phyloP scores from a whole-genome alignment of 2,113 vertebrate genomes.

The Nerophis lumbriciformis region DNA sequence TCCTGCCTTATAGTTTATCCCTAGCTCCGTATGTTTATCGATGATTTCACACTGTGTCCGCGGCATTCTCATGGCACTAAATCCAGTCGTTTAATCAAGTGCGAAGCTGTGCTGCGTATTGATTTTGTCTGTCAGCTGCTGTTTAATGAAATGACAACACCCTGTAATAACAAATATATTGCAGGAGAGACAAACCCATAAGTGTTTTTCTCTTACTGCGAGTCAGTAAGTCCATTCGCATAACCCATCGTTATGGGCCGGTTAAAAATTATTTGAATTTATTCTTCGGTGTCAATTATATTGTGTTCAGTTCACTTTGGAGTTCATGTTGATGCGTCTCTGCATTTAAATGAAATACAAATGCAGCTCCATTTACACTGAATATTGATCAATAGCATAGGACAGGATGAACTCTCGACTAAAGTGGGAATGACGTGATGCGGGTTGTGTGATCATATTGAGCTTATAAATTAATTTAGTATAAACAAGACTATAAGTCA shows the following conservation, averaged over 20 bases:
- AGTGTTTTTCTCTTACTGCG: constrained; percentile 11
- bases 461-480: too few species aligned
- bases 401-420: background rate
- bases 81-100: constrained; percentile 39
- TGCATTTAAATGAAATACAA: background rate
- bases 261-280: background rate
- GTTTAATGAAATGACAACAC: constrained; percentile 32
- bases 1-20: background rate
- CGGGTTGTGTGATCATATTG: background rate
- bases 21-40: constrained; percentile 21
- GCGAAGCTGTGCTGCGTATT: constrained; percentile 24
- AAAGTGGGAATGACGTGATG: background rate
- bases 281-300: too few species aligned
- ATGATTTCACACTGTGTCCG: constrained; percentile 39
- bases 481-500: background rate
- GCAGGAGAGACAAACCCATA: constrained; percentile 18
- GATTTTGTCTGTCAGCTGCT: constrained; percentile 36
- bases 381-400: background rate
- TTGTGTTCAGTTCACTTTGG: too few species aligned
- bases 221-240: constrained; percentile 10
- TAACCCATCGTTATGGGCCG: background rate
- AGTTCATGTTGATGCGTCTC: too few species aligned
- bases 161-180: constrained; percentile 36
- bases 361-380: background rate
- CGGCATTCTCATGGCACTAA: constrained; percentile 25